These are phyloP conservation scores for Bembecia ichneumoniformis DNA, from an alignment of 2,888 invertebrate genomes.

Conservation along the genomic window DNA sequence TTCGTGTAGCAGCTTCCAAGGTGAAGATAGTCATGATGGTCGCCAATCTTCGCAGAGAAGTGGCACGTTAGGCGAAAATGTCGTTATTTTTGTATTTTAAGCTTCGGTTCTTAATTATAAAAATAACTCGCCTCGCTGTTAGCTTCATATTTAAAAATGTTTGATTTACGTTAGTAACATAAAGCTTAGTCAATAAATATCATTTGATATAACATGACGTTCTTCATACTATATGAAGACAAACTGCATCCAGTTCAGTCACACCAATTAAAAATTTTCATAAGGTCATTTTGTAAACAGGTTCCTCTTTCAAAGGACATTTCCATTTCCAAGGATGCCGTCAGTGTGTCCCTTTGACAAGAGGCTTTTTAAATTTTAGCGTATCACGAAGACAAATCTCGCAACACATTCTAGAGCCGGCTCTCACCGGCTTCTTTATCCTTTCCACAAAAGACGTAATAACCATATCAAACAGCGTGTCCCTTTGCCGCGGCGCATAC, in stretches of 20 bases:
- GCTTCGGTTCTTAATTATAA: no score
- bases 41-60: no score
- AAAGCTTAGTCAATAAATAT: no score
- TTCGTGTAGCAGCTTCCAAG: no score
- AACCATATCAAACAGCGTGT: constrained; percentile 71
- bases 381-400: constrained; percentile 67
- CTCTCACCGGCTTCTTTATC: constrained; percentile 56
- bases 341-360: constrained; percentile 27
- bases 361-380: constrained; percentile 54
- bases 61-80: no score
- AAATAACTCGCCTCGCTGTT: no score
- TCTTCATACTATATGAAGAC: constrained; percentile 18
- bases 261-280: constrained; percentile 44
- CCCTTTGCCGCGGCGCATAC: constrained; percentile 66
- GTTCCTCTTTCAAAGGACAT: constrained; percentile 41
- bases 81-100: no score
- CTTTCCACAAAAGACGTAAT: constrained; percentile 66
- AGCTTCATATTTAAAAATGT: no score
- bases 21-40: no score
- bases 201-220: no score
- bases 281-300: constrained; percentile 39
- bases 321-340: constrained; percentile 60
- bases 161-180: no score
- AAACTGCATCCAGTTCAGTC: constrained; percentile 47
- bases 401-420: constrained; percentile 34